These are phyloP conservation scores for Varroa destructor DNA, from an alignment of 1,140 invertebrate species.

Conservation along the genomic window DNA sequence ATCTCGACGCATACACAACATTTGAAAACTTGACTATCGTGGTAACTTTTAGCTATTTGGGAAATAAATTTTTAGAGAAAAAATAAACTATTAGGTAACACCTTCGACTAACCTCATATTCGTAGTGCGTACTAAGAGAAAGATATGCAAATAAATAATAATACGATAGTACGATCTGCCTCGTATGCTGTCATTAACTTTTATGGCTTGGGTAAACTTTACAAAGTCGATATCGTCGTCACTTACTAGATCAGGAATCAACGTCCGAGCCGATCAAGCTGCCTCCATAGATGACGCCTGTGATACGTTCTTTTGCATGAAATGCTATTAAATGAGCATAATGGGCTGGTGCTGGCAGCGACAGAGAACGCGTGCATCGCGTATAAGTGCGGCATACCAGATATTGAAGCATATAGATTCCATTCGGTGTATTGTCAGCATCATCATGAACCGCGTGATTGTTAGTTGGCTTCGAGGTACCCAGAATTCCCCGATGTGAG, in stretches of 20 bases:
- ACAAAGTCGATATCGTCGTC: background rate
- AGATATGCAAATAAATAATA: background rate
- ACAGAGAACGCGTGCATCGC: conserved; percentile 69
- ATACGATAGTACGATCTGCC: conserved; percentile 8
- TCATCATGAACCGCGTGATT: conserved; percentile 76
- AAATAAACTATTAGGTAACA: too few species aligned
- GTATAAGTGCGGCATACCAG: conserved; percentile 76
- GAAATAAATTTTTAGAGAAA: too few species aligned
- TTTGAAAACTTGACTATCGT: too few species aligned
- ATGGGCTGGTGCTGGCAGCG: conserved; percentile 82
- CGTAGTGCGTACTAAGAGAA: too few species aligned
- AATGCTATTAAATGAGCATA: conserved; percentile 83
- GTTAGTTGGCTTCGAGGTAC: conserved; percentile 72
- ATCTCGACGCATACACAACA: too few species aligned
- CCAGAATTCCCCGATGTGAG: conserved; percentile 55
- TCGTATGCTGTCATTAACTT: background rate
- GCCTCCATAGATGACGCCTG: background rate
- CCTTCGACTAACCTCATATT: too few species aligned
- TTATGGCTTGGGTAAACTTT: background rate
- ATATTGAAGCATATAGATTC: conserved; percentile 68
- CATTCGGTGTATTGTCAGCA: conserved; percentile 53
- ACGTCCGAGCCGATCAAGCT: too few species aligned
- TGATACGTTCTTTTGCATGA: conserved; percentile 43
- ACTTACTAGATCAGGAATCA: too few species aligned
- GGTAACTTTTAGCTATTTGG: too few species aligned